Percentiles rank a stretch among this genome's conserved stretches.
These are phyloP conservation scores for Hestina assimilis DNA, from an alignment of 1,140 invertebrate species.

Conservation along the genomic window DNA sequence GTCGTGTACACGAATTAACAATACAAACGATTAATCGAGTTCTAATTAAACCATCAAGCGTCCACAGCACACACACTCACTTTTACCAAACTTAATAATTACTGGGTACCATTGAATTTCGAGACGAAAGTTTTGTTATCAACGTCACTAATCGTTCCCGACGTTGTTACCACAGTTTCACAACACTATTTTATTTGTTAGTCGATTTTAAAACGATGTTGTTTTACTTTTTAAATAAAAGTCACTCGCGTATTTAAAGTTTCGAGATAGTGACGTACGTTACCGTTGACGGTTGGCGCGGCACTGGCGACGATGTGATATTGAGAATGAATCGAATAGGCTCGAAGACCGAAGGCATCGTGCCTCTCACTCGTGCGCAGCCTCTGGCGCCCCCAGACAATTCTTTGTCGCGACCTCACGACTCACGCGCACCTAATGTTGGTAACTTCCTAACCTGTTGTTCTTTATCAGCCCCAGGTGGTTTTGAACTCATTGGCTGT, in stretches of 20 bases:
- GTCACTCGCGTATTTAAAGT: constrained; percentile 21
- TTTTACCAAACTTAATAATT: constrained; percentile 71
- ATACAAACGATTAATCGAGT: constrained; percentile 58
- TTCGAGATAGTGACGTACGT: constrained; percentile 30
- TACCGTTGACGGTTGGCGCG: constrained; percentile 55
- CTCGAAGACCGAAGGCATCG: constrained; percentile 20
- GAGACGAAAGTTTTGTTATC: constrained; percentile 57
- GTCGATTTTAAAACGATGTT: constrained; percentile 39
- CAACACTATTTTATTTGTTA: constrained; percentile 61
- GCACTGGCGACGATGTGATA: constrained; percentile 49
- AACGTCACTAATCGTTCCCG: constrained; percentile 50
- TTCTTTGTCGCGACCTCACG: constrained; percentile 51
- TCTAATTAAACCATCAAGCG: constrained; percentile 63
- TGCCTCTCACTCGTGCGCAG: constrained; percentile 54
- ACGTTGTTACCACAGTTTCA: constrained; percentile 55
- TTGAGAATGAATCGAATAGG: constrained; percentile 56
- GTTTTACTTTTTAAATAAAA: constrained; percentile 4
- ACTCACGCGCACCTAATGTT: constrained; percentile 55
- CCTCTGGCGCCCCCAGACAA: constrained; percentile 36
- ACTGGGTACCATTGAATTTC: constrained; percentile 45
- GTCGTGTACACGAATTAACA: constrained; percentile 38
- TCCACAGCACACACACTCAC: constrained; percentile 72
- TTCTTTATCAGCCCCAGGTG: constrained; percentile 49
- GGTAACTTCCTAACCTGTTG: too few species aligned
- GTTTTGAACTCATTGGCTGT: constrained; percentile 29